Percentiles rank a stretch among this genome's conserved stretches.
Evolutionary conservation across 2,797 vertebrate genomes (phyloP).

Genomic region (Bradypodion pumilum): DNA sequence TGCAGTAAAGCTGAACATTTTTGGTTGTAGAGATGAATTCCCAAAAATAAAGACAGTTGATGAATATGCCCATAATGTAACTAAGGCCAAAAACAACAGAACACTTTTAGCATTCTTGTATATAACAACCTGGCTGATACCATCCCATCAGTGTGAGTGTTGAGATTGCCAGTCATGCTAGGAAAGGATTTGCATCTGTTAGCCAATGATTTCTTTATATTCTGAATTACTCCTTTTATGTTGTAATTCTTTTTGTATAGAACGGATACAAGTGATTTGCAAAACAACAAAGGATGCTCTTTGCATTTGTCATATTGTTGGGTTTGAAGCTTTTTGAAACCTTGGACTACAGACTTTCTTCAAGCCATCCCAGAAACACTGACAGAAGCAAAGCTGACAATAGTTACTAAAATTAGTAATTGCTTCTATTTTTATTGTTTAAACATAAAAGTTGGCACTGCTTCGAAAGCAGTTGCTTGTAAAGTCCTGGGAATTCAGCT

Average conservation of each 20-base stretch:
- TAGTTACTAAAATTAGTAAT: conserved; percentile 20
- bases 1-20: no score
- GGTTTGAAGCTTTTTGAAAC: background rate
- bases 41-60: background rate
- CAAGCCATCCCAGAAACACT: background rate
- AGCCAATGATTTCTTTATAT: background rate
- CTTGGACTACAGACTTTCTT: conserved; percentile 5
- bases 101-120: background rate
- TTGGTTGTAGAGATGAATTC: no score
- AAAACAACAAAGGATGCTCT: background rate
- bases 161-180: no score
- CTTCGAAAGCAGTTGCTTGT: background rate
- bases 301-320: background rate
- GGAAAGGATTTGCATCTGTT: background rate
- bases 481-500: conserved; percentile 17
- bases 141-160: no score
- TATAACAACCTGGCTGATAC: background rate
- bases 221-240: background rate
- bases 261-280: background rate
- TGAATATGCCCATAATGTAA: background rate
- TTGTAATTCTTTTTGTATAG: background rate
- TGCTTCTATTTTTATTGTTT: background rate
- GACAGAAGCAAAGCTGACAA: background rate
- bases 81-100: no score
- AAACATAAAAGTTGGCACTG: conserved; percentile 3